These are phyloP conservation scores for Coelogynopora nodosa DNA, from an alignment of 2,888 invertebrate genomes.

Conservation along the genomic window DNA sequence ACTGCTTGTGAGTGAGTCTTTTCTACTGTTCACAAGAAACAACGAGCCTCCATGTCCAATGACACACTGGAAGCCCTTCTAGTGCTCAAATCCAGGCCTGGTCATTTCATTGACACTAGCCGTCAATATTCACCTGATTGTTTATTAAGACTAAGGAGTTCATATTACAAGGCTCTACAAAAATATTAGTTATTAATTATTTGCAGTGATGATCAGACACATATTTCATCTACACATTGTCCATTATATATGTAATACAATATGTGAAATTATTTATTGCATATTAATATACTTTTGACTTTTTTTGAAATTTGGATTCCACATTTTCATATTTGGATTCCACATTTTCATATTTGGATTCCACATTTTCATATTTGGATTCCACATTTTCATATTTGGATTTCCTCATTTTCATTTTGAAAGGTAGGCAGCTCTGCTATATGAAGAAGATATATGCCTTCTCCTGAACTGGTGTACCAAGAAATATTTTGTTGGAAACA, in stretches of 20 bases:
- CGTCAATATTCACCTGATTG: not conserved
- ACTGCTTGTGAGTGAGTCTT: slow-evolving; percentile 50
- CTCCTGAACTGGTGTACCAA: slow-evolving; percentile 22
- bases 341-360: slow-evolving; percentile 4
- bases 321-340: too few species aligned
- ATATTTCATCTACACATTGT: not conserved
- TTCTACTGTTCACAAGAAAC: slow-evolving; percentile 48
- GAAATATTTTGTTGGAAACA: slow-evolving; percentile 25
- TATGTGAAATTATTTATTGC: not conserved
- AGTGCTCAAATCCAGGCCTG: slow-evolving; percentile 45
- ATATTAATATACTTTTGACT: slow-evolving; percentile 8
- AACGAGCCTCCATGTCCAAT: slow-evolving; percentile 43
- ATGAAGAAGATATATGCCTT: slow-evolving; percentile 26
- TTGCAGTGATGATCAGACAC: not conserved
- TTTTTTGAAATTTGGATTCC: not conserved
- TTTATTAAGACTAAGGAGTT: not conserved
- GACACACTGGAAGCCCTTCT: slow-evolving; percentile 47
- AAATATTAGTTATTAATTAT: not conserved
- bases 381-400: slow-evolving; percentile 6
- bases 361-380: slow-evolving; percentile 24
- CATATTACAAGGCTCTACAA: not conserved
- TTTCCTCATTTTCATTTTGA: slow-evolving; percentile 6
- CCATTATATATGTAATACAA: not conserved
- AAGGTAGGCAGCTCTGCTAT: slow-evolving; percentile 20
- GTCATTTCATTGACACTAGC: slow-evolving; percentile 10